phyloP scores from a whole-genome alignment of 2,113 vertebrate species.

The Rafetus swinhoei region DNA sequence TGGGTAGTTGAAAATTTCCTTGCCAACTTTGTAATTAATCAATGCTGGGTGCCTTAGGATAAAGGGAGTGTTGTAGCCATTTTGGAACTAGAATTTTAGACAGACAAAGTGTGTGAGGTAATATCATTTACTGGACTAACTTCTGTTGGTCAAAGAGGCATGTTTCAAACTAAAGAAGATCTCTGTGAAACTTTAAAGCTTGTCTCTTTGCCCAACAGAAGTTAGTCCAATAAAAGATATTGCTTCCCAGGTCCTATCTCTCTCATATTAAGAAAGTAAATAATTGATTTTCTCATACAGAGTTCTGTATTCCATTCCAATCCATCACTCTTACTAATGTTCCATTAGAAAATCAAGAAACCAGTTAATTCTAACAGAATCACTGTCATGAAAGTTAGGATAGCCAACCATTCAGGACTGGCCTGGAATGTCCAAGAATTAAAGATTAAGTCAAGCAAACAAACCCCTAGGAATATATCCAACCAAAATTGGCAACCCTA shows the following conservation, averaged over 20 bases:
- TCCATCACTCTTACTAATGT: accelerated
- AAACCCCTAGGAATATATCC: no score
- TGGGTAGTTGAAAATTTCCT: neutral
- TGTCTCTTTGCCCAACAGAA: neutral
- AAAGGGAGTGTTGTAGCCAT: neutral
- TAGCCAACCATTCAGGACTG: no score
- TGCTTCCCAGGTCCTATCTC: neutral
- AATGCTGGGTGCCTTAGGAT: neutral
- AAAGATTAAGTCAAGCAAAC: no score
- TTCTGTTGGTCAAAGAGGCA: neutral
- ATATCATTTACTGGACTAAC: neutral
- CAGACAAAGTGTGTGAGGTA: neutral
- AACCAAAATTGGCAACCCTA: no score
- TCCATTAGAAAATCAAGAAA: neutral
- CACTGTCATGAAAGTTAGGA: no score
- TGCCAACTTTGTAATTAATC: neutral
- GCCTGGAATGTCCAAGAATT: no score
- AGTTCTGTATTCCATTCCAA: neutral
- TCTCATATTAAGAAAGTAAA: neutral
- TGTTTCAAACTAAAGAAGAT: neutral
- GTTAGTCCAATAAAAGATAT: neutral
- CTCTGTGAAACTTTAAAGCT: neutral
- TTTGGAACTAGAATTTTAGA: neutral
- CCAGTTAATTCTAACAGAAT: neutral
- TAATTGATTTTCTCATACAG: neutral